These are phyloP conservation scores for Muntiacus muntjak DNA, from an alignment of 2,113 vertebrate genomes.

Conservation along the genomic window DNA sequence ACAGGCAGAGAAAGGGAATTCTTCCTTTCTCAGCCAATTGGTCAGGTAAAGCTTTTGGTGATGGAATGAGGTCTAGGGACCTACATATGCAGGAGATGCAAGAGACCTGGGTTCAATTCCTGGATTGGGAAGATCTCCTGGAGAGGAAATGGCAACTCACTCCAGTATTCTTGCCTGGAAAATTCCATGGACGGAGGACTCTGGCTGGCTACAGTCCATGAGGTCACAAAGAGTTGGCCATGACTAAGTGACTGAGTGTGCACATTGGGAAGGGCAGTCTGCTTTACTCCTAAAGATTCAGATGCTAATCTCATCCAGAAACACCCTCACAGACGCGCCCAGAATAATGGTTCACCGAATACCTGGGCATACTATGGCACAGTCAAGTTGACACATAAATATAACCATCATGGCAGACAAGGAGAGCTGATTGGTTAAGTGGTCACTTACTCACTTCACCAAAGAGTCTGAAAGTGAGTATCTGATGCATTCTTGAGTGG, in stretches of 20 bases:
- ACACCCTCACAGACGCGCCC: background rate
- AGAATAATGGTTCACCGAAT: background rate
- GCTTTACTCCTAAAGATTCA: background rate
- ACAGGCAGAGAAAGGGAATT: background rate
- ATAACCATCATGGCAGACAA: background rate
- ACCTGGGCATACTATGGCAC: background rate
- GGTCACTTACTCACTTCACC: background rate
- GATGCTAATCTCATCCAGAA: background rate
- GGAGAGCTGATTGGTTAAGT: background rate
- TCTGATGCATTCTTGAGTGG: background rate
- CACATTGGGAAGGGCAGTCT: no score
- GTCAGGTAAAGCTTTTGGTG: background rate
- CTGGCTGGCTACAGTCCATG: background rate
- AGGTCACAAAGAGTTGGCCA: background rate
- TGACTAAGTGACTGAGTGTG: background rate
- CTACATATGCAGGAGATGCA: background rate
- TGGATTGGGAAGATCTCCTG: background rate
- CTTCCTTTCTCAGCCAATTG: background rate
- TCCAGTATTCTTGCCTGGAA: background rate
- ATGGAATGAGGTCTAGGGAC: background rate
- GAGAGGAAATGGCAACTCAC: background rate
- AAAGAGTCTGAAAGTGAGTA: background rate
- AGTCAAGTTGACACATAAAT: background rate
- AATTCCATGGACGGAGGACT: background rate
- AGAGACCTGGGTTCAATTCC: background rate